Evolutionary conservation across 2,888 invertebrate species (phyloP).

Genomic region (Nemotelus nigrinus): DNA sequence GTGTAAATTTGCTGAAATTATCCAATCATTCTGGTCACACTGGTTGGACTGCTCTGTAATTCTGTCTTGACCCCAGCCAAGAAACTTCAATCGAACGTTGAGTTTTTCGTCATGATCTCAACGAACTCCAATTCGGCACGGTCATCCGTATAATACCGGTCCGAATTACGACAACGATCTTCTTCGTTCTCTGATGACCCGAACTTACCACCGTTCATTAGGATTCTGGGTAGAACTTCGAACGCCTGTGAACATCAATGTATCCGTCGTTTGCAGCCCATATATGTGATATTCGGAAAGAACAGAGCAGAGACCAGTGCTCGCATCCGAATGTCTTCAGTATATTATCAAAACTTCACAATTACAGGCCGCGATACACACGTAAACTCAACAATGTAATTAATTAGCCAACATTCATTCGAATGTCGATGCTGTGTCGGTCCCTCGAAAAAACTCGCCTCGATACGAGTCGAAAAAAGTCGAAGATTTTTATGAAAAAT

Average conservation of each 20-base stretch:
- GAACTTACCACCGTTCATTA: slow-evolving; percentile 45
- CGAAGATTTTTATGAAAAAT: slow-evolving; percentile 48
- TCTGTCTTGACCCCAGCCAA: neutral
- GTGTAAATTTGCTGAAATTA: no score
- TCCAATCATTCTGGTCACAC: neutral
- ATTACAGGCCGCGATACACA: slow-evolving; percentile 47
- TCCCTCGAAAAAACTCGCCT: slow-evolving; percentile 12
- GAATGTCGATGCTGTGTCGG: slow-evolving; percentile 27
- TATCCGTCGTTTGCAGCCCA: neutral
- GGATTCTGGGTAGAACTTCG: slow-evolving; percentile 37
- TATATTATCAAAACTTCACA: slow-evolving; percentile 46
- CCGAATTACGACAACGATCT: neutral
- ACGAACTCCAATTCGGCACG: slow-evolving; percentile 28
- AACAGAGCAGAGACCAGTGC: neutral
- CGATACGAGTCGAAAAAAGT: slow-evolving; percentile 14
- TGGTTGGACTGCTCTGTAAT: neutral
- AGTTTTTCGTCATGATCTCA: slow-evolving; percentile 11
- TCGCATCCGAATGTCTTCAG: neutral
- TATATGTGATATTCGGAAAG: no score
- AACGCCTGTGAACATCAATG: neutral
- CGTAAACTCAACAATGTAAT: slow-evolving; percentile 49
- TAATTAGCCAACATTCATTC: slow-evolving; percentile 48
- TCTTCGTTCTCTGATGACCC: neutral
- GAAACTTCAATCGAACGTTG: neutral
- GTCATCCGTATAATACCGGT: slow-evolving; percentile 38